phyloP scores from a whole-genome alignment of 1,140 invertebrate species.

The Cotesia typhae region DNA sequence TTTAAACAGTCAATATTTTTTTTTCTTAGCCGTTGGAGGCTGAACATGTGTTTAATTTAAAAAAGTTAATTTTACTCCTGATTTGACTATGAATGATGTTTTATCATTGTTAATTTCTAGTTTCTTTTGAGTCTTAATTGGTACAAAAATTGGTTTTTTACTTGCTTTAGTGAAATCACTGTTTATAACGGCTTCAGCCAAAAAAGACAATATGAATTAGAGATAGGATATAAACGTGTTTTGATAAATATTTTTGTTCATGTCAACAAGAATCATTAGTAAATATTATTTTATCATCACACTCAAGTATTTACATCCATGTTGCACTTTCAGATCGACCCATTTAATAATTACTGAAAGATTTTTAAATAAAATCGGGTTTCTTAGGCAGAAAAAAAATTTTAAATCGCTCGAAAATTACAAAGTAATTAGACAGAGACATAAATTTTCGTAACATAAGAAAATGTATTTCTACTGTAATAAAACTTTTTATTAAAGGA shows the following conservation, averaged over 20 bases:
- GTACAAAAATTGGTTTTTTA: slow-evolving; percentile 13
- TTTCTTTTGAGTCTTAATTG: background rate
- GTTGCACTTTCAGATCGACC: too few relatives aligned
- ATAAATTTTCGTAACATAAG: too few relatives aligned
- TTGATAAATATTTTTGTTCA: background rate
- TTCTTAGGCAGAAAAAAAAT: too few relatives aligned
- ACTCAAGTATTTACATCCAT: too few relatives aligned
- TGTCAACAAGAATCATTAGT: too few relatives aligned
- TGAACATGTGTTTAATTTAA: slow-evolving; percentile 10
- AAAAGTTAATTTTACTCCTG: slow-evolving; percentile 16
- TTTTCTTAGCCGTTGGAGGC: background rate
- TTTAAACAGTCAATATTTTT: background rate
- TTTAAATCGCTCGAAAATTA: too few relatives aligned
- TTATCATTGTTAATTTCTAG: slow-evolving; percentile 10
- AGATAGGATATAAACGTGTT: background rate
- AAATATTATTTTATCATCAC: too few relatives aligned
- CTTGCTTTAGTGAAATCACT: slow-evolving; percentile 17
- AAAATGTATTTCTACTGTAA: too few relatives aligned
- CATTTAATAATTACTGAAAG: too few relatives aligned
- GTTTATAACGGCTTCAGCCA: slow-evolving; percentile 12
- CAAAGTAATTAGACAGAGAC: too few relatives aligned
- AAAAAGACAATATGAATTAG: slow-evolving; percentile 16
- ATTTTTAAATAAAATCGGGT: too few relatives aligned
- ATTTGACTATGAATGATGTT: slow-evolving; percentile 1
- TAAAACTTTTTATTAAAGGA: too few relatives aligned